Evolutionary conservation across 2,113 vertebrate species (phyloP).

Genomic region (Centropus bengalensis): DNA sequence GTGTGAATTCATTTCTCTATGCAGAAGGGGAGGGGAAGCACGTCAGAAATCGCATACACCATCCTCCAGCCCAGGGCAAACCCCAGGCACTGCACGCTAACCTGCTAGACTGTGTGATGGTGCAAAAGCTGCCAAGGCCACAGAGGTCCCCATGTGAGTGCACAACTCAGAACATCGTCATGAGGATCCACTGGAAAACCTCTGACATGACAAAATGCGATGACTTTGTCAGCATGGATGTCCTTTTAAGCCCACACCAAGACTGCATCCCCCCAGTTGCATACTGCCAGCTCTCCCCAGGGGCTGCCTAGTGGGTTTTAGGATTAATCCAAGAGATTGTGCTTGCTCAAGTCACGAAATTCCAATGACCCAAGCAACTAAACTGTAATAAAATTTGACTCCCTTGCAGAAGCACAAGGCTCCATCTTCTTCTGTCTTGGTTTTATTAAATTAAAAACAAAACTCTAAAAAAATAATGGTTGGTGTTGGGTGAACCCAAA

Average conservation of each 20-base stretch:
- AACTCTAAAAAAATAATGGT: background rate
- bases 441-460: background rate
- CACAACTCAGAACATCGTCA: accelerated
- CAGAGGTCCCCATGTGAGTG: background rate
- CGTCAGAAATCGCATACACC: background rate
- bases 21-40: background rate
- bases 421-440: background rate
- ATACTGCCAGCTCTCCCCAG: background rate
- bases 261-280: background rate
- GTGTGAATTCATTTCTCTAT: background rate
- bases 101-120: background rate
- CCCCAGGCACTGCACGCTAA: background rate
- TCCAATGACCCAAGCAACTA: background rate
- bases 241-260: background rate
- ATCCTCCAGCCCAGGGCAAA: background rate
- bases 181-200: background rate
- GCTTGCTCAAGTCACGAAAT: background rate
- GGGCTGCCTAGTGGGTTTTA: background rate
- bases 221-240: background rate
- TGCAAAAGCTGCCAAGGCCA: background rate
- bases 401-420: background rate
- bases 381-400: background rate
- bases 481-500: background rate
- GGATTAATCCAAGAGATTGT: background rate
- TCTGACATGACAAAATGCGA: background rate